These are phyloP conservation scores for Dryobotodes eremita DNA, from an alignment of 2,888 invertebrate genomes.

Conservation along the genomic window DNA sequence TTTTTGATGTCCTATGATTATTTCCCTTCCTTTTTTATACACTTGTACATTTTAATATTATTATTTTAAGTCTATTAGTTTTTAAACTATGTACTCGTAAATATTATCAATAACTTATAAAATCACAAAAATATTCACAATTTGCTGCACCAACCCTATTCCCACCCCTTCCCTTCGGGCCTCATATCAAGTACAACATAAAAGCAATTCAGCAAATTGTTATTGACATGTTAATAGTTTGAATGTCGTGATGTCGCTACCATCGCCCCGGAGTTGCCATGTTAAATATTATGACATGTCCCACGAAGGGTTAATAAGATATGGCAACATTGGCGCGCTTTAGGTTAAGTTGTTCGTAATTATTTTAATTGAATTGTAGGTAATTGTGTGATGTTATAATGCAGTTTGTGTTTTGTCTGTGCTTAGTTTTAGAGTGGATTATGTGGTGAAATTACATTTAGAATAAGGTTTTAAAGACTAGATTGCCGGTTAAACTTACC, in stretches of 20 bases:
- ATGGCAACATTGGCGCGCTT: slow-evolving; percentile 36
- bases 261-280: slow-evolving; percentile 58
- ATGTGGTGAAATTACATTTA: slow-evolving; percentile 17
- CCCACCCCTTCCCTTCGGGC: slow-evolving; percentile 80
- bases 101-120: too few species aligned
- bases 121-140: background rate
- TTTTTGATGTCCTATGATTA: too few species aligned
- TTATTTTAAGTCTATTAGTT: too few species aligned
- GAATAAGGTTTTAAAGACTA: background rate
- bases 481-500: background rate
- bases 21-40: too few species aligned
- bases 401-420: slow-evolving; percentile 23
- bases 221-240: slow-evolving; percentile 89
- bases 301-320: slow-evolving; percentile 59
- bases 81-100: too few species aligned
- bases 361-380: slow-evolving; percentile 51
- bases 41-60: too few species aligned
- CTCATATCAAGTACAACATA: slow-evolving; percentile 83
- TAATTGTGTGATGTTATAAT: slow-evolving; percentile 27
- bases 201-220: slow-evolving; percentile 89
- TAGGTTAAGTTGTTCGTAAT: slow-evolving; percentile 54
- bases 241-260: slow-evolving; percentile 77
- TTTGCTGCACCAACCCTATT: slow-evolving; percentile 75
- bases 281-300: slow-evolving; percentile 64
- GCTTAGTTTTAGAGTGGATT: slow-evolving; percentile 15